Evolutionary conservation across 2,797 vertebrate genomes (phyloP).

Genomic region (Zenarchopterus dispar): DNA sequence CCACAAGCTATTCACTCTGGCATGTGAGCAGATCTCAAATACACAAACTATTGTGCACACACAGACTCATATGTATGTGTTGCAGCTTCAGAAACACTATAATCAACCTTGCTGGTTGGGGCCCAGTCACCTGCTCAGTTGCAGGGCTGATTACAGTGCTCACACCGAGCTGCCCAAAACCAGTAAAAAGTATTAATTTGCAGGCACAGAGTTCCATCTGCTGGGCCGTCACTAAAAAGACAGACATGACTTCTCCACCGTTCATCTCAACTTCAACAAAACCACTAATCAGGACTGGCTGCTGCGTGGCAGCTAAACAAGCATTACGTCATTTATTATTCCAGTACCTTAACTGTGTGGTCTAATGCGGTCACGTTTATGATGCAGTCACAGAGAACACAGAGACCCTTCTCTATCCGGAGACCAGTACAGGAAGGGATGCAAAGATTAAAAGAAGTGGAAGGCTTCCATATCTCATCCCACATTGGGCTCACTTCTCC

Average conservation of each 20-base stretch:
- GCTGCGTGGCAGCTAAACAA: constrained; percentile 45
- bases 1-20: not conserved
- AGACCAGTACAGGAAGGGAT: constrained; percentile 56
- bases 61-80: constrained; percentile 45
- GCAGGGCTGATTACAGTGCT: constrained; percentile 56
- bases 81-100: constrained; percentile 47
- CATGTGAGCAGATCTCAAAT: constrained; percentile 15
- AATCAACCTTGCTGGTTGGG: constrained; percentile 44
- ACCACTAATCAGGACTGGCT: constrained; percentile 59
- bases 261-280: constrained; percentile 34
- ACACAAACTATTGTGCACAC: constrained; percentile 12
- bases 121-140: constrained; percentile 25
- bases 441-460: constrained; percentile 61
- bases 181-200: constrained; percentile 49
- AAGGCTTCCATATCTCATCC: constrained; percentile 38
- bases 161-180: constrained; percentile 20
- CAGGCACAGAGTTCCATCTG: constrained; percentile 33
- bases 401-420: constrained; percentile 53
- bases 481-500: constrained; percentile 25
- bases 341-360: constrained; percentile 57
- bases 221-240: constrained; percentile 45
- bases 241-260: constrained; percentile 36
- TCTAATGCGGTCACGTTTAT: constrained; percentile 47
- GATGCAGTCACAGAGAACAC: constrained; percentile 57
- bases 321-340: constrained; percentile 69